phyloP scores from a whole-genome alignment of 2,797 vertebrate species.

The Acomys russatus region DNA sequence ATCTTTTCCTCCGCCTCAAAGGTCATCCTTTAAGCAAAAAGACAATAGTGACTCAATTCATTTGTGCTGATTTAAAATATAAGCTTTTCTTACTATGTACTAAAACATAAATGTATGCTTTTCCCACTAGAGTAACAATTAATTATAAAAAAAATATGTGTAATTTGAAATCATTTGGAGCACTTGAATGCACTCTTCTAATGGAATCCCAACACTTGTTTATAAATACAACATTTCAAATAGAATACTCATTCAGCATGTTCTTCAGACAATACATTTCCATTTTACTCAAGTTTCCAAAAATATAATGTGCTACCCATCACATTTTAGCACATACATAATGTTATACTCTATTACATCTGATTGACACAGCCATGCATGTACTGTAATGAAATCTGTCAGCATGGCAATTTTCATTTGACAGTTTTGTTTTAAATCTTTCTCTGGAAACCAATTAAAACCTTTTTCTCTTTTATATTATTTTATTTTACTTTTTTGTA shows the following conservation, averaged over 20 bases:
- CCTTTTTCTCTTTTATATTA: conserved; percentile 21
- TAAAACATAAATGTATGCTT: background rate
- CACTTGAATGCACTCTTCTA: background rate
- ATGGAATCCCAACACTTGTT: conserved; percentile 1
- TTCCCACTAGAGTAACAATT: background rate
- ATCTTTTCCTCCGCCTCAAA: background rate
- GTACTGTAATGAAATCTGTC: conserved; percentile 72
- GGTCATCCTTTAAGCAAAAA: conserved; percentile 16
- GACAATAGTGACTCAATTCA: background rate
- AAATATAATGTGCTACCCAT: conserved; percentile 66
- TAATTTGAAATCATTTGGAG: conserved; percentile 37
- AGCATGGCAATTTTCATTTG: conserved; percentile 59
- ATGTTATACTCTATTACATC: conserved; percentile 77
- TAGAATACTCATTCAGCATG: conserved; percentile 68
- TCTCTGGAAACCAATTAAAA: conserved; percentile 77
- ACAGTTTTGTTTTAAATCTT: conserved; percentile 65
- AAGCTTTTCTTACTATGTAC: background rate
- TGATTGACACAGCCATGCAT: conserved; percentile 74
- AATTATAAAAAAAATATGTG: background rate
- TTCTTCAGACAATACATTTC: conserved; percentile 71
- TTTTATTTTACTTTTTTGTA: conserved; percentile 47
- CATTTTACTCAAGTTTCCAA: conserved; percentile 62
- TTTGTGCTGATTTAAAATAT: background rate
- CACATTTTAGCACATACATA: conserved; percentile 70
- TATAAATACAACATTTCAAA: conserved; percentile 62